Percentiles rank a stretch among this genome's conserved stretches.
These are phyloP conservation scores for Vesta saturnalis DNA, from an alignment of 2,888 invertebrate genomes.

Conservation along the genomic window DNA sequence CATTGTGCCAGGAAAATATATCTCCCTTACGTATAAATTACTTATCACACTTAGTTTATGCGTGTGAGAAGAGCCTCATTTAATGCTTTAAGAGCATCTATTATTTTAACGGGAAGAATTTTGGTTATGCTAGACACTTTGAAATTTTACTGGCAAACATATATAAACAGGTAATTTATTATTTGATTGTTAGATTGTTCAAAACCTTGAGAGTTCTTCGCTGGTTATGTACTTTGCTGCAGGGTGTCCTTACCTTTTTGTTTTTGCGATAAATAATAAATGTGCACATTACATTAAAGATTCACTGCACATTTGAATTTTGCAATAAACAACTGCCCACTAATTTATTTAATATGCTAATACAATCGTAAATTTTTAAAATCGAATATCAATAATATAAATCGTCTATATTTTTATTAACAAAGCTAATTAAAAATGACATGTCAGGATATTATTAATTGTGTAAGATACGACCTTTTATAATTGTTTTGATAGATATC, in stretches of 20 bases:
- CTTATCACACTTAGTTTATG: neutral
- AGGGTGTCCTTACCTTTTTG: neutral
- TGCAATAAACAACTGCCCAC: neutral
- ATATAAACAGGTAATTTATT: no score
- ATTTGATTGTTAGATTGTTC: no score
- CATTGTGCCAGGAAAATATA: slow-evolving; percentile 12
- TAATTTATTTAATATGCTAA: neutral
- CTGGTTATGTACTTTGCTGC: no score
- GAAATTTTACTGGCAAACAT: neutral
- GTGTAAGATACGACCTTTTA: no score
- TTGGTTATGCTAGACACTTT: neutral
- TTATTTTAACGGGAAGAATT: neutral
- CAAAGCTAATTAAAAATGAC: no score
- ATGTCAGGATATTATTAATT: no score
- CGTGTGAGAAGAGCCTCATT: neutral
- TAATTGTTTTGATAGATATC: no score
- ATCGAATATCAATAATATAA: neutral
- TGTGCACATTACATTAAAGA: no score
- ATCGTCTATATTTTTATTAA: neutral
- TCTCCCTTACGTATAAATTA: neutral
- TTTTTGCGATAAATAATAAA: neutral
- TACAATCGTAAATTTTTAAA: neutral
- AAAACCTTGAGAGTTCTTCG: no score
- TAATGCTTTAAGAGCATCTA: neutral
- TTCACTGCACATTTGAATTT: neutral